Evolutionary conservation across 2,113 vertebrate genomes (phyloP), one percentile per base, ranked within the genome.

Genomic region (Colistium nudipinnis): DNA sequence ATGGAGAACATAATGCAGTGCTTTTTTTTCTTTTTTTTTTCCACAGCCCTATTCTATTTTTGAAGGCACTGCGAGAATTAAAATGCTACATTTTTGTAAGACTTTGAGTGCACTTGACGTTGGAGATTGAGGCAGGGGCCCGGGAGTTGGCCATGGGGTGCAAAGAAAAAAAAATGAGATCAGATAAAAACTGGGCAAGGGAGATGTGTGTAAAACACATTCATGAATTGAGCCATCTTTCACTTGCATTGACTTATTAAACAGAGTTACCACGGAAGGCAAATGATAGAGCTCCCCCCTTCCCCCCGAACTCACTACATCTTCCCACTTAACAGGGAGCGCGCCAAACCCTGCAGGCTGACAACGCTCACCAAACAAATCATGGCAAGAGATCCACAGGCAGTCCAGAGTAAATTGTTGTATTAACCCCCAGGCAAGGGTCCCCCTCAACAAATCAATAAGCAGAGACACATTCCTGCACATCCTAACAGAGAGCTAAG

Each of bases 401-500:
- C 88, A 81, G 86, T 89, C 85, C 82, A 80, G 64, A 86, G 85
- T 90, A 90, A 92, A 93, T 89, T 89, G 88, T 91, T 92, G 80
- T 77, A 90, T 89, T 91, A 89, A 88, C 88, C 91, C 89, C 76
- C 78, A 89, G 88, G 90, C 89, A 80, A 90, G 76, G 81, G 76
- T 84, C 85, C 78, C 79, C 78, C 80, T 77, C 73, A 82, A 89
- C 82, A 87, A 91, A 90, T 88, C 87, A 89, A 89, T 89, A 90
- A 88, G 73, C 69, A 52, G 66, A 85, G 77, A 85, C 43, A 43
- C 83, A 79, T 83, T 88, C 81, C 83, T 87, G 80, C 85, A 85
- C 85, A 84, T 90, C 76, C 78, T 68, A 76, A 86, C 71, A 66
- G 84, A 80, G 78, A 85, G 74, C 82, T 47, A 38, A 74, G 68